A percentile compares a stretch with the other conserved stretches of the same genome.
Conservation (phyloP, 2,113 vertebrate genomes). For the Notiomystis cincta region DNA sequence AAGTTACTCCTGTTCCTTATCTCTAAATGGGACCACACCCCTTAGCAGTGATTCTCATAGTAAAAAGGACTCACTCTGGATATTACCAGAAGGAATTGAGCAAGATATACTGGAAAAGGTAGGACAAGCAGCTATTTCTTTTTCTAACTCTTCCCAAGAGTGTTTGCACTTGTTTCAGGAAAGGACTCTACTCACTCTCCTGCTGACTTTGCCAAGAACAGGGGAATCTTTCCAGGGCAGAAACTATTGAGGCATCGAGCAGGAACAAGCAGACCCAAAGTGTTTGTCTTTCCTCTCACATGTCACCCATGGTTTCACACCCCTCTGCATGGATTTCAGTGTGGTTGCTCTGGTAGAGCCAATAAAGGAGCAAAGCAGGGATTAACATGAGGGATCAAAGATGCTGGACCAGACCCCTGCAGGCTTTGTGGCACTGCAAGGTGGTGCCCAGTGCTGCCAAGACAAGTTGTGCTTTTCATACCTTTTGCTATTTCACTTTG, state of each 20-base stretch:
- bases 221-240: neutral
- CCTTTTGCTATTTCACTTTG: neutral
- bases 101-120: neutral
- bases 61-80: neutral
- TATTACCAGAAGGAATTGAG: neutral
- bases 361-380: neutral
- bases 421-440: neutral
- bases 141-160: neutral
- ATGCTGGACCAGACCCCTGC: neutral
- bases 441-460: neutral
- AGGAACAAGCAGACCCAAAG: neutral
- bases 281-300: neutral
- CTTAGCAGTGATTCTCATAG: neutral
- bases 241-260: neutral
- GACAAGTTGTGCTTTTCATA: neutral
- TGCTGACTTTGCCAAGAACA: neutral
- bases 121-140: neutral
- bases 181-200: rapidly evolving
- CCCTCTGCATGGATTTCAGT: neutral
- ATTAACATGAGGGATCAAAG: neutral
- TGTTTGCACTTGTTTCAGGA: neutral
- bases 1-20: neutral
- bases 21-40: neutral
- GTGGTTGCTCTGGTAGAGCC: neutral
- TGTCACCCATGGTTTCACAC: neutral